phyloP scores from a whole-genome alignment of 2,888 invertebrate genomes.

The Rhimphoctona megacephalus region DNA sequence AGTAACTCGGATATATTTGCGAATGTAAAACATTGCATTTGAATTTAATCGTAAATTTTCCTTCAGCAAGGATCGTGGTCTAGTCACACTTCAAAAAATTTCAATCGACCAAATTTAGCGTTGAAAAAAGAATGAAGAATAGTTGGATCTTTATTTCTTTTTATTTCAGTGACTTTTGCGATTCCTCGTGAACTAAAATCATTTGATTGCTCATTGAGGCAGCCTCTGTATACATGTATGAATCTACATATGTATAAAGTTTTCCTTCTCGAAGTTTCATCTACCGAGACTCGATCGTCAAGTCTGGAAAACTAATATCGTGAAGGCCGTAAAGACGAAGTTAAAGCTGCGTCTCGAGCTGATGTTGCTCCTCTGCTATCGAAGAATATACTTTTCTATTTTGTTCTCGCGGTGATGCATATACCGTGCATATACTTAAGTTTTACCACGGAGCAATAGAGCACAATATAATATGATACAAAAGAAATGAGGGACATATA shows the following conservation, averaged over 20 bases:
- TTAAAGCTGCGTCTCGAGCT: slow-evolving; percentile 42
- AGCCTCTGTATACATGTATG: too few relatives aligned
- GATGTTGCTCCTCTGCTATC: slow-evolving; percentile 39
- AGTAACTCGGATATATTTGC: not conserved
- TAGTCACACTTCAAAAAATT: too few relatives aligned
- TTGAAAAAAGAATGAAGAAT: not conserved
- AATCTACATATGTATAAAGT: not conserved
- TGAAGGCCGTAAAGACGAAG: slow-evolving; percentile 54
- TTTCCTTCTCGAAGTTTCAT: slow-evolving; percentile 38
- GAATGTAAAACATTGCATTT: not conserved
- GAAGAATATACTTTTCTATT: slow-evolving; percentile 17
- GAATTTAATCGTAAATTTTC: not conserved
- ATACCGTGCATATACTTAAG: not conserved
- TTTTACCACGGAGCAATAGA: slow-evolving; percentile 20
- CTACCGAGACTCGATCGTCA: slow-evolving; percentile 25
- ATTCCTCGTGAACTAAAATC: not conserved
- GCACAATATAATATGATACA: slow-evolving; percentile 25
- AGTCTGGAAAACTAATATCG: slow-evolving; percentile 61
- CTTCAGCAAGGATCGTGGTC: not conserved
- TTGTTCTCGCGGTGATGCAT: slow-evolving; percentile 17
- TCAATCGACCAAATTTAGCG: too few relatives aligned
- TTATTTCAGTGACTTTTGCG: not conserved
- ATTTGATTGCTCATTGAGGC: not conserved
- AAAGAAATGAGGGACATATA: slow-evolving; percentile 19
- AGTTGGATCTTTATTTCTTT: not conserved